Percentiles rank a stretch among this genome's conserved stretches.
These are phyloP conservation scores for Ceryle rudis DNA, from an alignment of 2,797 vertebrate species.

Conservation along the genomic window DNA sequence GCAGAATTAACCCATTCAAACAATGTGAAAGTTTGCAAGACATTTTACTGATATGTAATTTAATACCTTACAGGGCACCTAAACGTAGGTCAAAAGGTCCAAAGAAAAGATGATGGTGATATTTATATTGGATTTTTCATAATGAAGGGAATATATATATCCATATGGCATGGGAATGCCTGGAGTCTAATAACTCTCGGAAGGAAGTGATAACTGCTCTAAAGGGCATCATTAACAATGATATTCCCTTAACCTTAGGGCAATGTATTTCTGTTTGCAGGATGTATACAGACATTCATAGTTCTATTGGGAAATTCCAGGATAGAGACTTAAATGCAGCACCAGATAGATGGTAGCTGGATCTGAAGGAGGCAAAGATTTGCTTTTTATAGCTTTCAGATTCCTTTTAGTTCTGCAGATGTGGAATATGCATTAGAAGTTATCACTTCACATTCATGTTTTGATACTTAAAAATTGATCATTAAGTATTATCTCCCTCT, in stretches of 20 bases:
- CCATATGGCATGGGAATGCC: constrained; percentile 42
- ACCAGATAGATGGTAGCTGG: neutral
- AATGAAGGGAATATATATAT: constrained; percentile 47
- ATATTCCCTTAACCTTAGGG: constrained; percentile 61
- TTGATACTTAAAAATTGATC: neutral
- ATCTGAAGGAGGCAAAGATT: neutral
- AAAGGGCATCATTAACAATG: constrained; percentile 57
- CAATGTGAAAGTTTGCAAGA: neutral
- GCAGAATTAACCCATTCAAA: neutral
- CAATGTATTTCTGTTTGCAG: constrained; percentile 61
- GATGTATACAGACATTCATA: constrained; percentile 58
- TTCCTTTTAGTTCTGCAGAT: neutral
- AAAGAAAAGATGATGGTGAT: neutral
- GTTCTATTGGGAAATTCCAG: constrained; percentile 48
- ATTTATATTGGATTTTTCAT: constrained; percentile 28
- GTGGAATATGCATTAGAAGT: neutral
- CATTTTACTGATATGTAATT: neutral
- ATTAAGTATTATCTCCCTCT: neutral
- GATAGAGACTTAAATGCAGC: constrained; percentile 22
- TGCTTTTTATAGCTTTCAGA: neutral
- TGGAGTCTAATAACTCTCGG: constrained; percentile 48
- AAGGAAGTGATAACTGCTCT: constrained; percentile 63
- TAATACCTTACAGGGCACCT: neutral
- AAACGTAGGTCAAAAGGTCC: neutral
- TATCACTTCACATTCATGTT: neutral